phyloP scores from a whole-genome alignment of 2,888 invertebrate genomes.

The Epiperipatus broadwayi region DNA sequence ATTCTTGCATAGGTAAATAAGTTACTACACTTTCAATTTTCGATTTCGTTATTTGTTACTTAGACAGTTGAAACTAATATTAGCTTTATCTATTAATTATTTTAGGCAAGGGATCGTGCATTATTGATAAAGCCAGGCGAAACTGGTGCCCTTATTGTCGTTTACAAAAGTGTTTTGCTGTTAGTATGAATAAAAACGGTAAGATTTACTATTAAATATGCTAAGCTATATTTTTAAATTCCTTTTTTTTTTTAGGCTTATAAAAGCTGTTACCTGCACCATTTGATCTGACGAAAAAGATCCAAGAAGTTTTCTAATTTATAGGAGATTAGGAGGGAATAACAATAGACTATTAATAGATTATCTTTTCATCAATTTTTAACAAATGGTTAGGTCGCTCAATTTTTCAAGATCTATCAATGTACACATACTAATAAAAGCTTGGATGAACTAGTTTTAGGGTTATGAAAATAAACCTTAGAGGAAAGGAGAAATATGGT shows the following conservation, averaged over 20 bases:
- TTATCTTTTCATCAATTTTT: too few relatives aligned
- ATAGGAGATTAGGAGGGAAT: too few relatives aligned
- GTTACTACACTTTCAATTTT: not conserved
- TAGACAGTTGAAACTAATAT: not conserved
- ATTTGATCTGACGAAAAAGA: too few relatives aligned
- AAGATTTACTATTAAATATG: conserved; percentile 14
- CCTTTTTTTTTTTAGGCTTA: not conserved
- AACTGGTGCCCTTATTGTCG: conserved; percentile 77
- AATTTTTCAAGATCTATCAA: too few relatives aligned
- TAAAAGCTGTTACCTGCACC: not conserved
- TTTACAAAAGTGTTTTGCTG: conserved; percentile 51
- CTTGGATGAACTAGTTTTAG: too few relatives aligned
- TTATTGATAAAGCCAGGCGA: conserved; percentile 55
- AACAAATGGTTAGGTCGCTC: too few relatives aligned
- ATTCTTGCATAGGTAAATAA: conserved; percentile 52
- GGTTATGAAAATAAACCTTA: too few relatives aligned
- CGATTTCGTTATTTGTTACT: conserved; percentile 15
- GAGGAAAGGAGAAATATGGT: too few relatives aligned
- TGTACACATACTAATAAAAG: too few relatives aligned
- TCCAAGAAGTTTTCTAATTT: too few relatives aligned
- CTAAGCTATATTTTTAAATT: not conserved
- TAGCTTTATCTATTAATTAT: conserved; percentile 6
- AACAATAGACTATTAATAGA: too few relatives aligned
- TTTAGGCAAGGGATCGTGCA: conserved; percentile 44
- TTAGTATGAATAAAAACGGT: conserved; percentile 59